These are phyloP conservation scores for Pterocles gutturalis DNA, from an alignment of 2,113 vertebrate genomes.

Conservation along the genomic window DNA sequence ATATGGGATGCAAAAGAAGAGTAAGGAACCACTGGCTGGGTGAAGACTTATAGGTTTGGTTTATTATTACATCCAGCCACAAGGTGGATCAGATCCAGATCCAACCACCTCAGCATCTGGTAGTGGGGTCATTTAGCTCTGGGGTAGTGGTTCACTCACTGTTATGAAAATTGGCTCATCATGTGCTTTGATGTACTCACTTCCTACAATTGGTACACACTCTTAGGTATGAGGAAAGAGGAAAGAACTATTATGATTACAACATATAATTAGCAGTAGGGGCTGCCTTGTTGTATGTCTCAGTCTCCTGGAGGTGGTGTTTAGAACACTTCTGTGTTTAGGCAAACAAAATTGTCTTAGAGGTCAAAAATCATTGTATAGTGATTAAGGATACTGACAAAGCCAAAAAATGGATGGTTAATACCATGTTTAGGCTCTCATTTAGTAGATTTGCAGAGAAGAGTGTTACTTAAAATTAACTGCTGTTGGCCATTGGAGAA, in stretches of 20 bases:
- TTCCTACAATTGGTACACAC: neutral
- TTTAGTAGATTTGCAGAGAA: conserved; percentile 72
- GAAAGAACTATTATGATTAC: neutral
- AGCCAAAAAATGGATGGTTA: conserved; percentile 81
- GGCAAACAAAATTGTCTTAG: conserved; percentile 62
- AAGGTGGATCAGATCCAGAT: neutral
- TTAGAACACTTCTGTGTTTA: neutral
- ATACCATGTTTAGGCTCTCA: conserved; percentile 80
- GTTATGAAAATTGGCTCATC: neutral
- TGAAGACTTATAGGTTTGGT: neutral
- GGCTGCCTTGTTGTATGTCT: neutral
- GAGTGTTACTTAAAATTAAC: conserved; percentile 69
- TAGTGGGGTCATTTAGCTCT: neutral
- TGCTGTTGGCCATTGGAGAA: conserved; percentile 72
- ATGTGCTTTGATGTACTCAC: neutral
- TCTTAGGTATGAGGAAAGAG: neutral
- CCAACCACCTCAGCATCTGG: neutral
- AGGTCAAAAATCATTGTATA: conserved; percentile 64
- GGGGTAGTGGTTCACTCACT: neutral
- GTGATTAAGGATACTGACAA: conserved; percentile 79
- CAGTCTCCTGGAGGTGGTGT: neutral
- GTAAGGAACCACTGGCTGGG: neutral
- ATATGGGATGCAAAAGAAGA: neutral
- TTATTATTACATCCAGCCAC: neutral
- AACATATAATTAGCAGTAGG: neutral